These are phyloP conservation scores for Poeciliopsis paucimaculata DNA, from an alignment of 2,797 vertebrate species.

Conservation along the genomic window DNA sequence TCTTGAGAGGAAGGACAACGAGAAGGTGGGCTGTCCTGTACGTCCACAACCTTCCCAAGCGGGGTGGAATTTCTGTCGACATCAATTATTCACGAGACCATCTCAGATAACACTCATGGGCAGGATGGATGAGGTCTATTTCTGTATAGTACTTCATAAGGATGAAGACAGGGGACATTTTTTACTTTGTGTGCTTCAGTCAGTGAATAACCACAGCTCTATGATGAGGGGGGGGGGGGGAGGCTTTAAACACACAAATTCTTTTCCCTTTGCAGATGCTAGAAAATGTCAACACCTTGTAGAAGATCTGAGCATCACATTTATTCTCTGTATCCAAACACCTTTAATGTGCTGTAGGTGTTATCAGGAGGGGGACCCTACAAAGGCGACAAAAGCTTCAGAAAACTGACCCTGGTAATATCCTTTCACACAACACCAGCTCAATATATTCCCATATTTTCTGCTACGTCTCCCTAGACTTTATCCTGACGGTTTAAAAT, in stretches of 20 bases:
- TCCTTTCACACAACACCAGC: constrained; percentile 33
- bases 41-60: constrained; percentile 66
- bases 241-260: constrained; percentile 56
- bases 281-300: constrained; percentile 67
- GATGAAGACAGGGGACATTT: constrained; percentile 76
- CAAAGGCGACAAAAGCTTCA: constrained; percentile 62
- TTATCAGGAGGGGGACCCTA: constrained; percentile 47
- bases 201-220: constrained; percentile 59
- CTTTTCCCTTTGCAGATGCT: constrained; percentile 46
- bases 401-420: constrained; percentile 23
- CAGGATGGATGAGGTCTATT: constrained; percentile 80
- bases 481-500: constrained; percentile 20
- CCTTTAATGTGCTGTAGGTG: constrained; percentile 61
- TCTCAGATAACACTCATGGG: constrained; percentile 78
- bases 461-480: constrained; percentile 37
- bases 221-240: background rate
- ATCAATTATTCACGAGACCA: constrained; percentile 79
- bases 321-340: constrained; percentile 53
- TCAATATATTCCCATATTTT: constrained; percentile 28
- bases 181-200: constrained; percentile 73
- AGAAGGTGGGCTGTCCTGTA: constrained; percentile 66
- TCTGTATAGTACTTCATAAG: constrained; percentile 80
- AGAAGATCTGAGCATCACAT: constrained; percentile 55
- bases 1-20: constrained; percentile 58
- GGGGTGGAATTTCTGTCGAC: constrained; percentile 78